Percentiles rank a stretch among this genome's conserved stretches.
Conservation (phyloP, 2,888 invertebrate species). For the Xestoiulus laeticollis region DNA sequence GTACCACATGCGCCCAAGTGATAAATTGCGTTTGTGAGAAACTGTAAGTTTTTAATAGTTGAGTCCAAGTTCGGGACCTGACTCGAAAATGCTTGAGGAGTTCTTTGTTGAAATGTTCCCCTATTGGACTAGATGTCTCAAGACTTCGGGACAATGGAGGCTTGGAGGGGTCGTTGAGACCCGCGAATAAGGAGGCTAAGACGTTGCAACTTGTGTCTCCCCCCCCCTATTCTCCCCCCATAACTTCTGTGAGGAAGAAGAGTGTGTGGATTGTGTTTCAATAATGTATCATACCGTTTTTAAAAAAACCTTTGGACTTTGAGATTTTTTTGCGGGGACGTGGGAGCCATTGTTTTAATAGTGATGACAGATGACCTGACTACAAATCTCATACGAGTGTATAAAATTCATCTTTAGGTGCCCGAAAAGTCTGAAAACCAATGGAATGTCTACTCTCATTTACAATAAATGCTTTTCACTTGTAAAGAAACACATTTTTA, state of each 20-base stretch:
- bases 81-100: too few relatives aligned
- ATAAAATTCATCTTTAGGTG: background rate
- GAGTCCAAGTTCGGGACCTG: too few relatives aligned
- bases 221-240: background rate
- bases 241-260: background rate
- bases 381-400: background rate
- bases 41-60: too few relatives aligned
- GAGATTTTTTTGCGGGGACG: background rate
- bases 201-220: background rate
- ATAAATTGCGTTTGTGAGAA: too few relatives aligned
- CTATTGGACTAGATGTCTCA: background rate
- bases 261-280: background rate
- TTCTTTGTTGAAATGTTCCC: too few relatives aligned
- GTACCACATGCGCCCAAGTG: too few relatives aligned
- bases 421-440: background rate
- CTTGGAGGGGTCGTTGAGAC: background rate
- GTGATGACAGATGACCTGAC: background rate
- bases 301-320: background rate
- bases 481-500: background rate
- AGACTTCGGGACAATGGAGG: background rate
- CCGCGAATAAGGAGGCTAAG: background rate
- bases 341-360: background rate
- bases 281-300: conserved; percentile 22
- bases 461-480: background rate
- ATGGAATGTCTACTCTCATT: background rate